Evolutionary conservation across 2,888 invertebrate genomes (phyloP).

Genomic region (Pyrrhosoma nymphula): DNA sequence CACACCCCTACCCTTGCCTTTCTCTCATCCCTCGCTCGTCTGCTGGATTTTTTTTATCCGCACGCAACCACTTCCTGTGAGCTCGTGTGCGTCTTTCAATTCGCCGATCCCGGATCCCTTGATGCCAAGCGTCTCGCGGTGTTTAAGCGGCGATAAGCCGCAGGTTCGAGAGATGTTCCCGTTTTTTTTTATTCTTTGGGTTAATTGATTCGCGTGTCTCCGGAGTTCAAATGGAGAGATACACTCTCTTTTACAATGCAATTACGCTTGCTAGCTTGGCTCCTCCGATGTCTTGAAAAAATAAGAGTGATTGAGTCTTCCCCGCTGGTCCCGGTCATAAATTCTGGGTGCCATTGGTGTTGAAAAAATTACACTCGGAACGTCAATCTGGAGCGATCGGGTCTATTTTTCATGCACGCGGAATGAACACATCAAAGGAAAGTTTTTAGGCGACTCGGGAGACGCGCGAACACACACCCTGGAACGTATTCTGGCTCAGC

Average conservation of each 20-base stretch:
- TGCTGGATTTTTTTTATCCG: not conserved
- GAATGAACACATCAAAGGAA: conserved; percentile 34
- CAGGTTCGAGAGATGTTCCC: not conserved
- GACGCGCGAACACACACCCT: not conserved
- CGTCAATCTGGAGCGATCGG: conserved; percentile 16
- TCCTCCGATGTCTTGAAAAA: not conserved
- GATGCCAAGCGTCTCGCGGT: not conserved
- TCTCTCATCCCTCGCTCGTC: not conserved
- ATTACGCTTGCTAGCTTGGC: not conserved
- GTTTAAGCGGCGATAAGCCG: not conserved
- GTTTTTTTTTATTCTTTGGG: not conserved
- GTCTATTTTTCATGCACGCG: conserved; percentile 21
- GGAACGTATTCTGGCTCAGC: not conserved
- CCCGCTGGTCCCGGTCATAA: not conserved
- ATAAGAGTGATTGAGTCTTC: conserved; percentile 5
- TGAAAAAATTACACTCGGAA: not conserved
- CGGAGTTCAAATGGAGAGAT: not conserved
- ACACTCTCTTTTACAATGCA: not conserved
- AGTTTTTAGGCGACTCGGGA: conserved; percentile 6
- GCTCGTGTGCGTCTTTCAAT: not conserved
- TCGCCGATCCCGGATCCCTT: not conserved
- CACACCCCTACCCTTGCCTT: not conserved
- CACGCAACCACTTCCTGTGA: not conserved
- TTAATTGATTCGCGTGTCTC: not conserved
- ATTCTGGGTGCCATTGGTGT: conserved; percentile 24